Evolutionary conservation across 2,797 vertebrate genomes (phyloP).

Genomic region (Perodicticus potto): DNA sequence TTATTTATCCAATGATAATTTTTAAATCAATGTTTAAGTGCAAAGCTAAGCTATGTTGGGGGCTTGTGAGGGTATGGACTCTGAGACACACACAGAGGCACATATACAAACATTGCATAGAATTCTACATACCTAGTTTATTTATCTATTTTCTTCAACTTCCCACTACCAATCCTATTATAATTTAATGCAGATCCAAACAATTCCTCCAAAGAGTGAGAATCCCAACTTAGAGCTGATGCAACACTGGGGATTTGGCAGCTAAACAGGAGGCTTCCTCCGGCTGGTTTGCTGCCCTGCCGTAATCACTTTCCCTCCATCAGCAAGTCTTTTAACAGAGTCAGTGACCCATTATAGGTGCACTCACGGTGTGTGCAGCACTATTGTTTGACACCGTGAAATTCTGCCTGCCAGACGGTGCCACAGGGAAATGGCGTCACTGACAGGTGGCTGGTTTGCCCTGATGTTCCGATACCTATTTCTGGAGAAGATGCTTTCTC

Average conservation of each 20-base stretch:
- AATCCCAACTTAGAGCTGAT: conserved; percentile 17
- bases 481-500: conserved; percentile 80
- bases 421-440: conserved; percentile 78
- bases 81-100: not conserved
- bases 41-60: not conserved
- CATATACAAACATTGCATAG: not conserved
- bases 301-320: not conserved
- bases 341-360: conserved; percentile 78
- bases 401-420: conserved; percentile 85
- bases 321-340: conserved; percentile 71
- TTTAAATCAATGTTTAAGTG: not conserved
- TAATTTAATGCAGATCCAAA: not conserved
- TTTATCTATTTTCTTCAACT: conserved; percentile 24
- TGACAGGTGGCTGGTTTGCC: conserved; percentile 80
- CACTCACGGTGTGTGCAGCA: not conserved
- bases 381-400: conserved; percentile 79
- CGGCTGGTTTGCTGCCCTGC: not conserved
- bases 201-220: not conserved
- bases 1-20: not conserved
- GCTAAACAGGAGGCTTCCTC: not conserved
- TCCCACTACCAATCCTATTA: not conserved
- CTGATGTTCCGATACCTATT: conserved; percentile 87
- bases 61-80: not conserved
- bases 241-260: not conserved
- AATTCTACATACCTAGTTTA: not conserved